Evolutionary conservation across 2,797 vertebrate species (phyloP).

Genomic region (Steatocranus sp.): DNA sequence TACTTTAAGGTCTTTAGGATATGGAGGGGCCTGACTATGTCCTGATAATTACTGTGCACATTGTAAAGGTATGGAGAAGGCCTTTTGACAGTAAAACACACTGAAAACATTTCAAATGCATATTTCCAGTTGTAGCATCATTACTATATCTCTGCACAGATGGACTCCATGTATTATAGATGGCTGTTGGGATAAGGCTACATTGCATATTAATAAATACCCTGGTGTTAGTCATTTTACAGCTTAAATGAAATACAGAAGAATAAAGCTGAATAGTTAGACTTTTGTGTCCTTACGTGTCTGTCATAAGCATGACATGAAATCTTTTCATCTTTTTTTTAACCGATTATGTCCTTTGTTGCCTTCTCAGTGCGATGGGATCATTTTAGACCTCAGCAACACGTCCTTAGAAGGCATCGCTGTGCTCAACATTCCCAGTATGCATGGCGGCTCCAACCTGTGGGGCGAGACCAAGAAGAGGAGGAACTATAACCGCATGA

Average conservation of each 20-base stretch:
- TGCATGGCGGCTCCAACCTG: conserved; percentile 94
- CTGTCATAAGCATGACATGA: background rate
- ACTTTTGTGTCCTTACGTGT: background rate
- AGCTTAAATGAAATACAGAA: background rate
- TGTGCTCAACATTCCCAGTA: conserved; percentile 95
- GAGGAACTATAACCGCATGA: conserved; percentile 85
- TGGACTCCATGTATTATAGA: background rate
- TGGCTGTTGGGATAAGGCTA: background rate
- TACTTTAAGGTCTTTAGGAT: background rate
- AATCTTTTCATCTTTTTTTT: background rate
- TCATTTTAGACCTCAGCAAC: conserved; percentile 87
- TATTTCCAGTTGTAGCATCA: background rate
- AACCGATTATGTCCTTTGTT: background rate
- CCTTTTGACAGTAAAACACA: background rate
- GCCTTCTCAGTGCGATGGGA: conserved; percentile 85
- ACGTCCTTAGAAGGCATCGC: conserved; percentile 90
- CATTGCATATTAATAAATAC: background rate
- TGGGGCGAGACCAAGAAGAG: conserved; percentile 94
- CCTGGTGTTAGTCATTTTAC: background rate
- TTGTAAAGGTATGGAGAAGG: background rate
- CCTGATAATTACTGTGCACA: background rate
- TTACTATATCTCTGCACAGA: background rate
- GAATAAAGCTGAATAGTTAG: background rate
- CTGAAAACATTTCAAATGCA: background rate
- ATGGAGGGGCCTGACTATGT: background rate